phyloP scores from a whole-genome alignment of 1,140 invertebrate genomes.

The Lamellibrachia luymesi region DNA sequence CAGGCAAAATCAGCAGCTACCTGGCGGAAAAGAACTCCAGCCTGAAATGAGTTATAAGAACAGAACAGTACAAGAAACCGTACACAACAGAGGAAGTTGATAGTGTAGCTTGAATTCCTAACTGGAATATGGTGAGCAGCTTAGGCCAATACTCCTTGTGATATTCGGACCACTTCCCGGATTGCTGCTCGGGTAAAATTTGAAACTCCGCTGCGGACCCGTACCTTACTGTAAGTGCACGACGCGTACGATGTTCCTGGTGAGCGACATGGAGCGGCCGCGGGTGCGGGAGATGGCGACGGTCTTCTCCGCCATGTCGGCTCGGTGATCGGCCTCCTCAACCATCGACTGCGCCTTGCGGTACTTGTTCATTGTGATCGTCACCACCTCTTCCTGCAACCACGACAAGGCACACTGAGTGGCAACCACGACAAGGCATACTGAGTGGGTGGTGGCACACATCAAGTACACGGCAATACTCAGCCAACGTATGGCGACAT shows the following conservation, averaged over 20 bases:
- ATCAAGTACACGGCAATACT: not conserved
- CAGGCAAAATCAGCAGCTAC: too few species aligned
- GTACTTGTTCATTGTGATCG: slow-evolving; percentile 58
- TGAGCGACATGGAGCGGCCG: slow-evolving; percentile 51
- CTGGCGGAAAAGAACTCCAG: too few species aligned
- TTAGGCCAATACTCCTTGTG: not conserved
- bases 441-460: not conserved
- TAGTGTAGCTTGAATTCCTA: too few species aligned
- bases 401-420: not conserved
- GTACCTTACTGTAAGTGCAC: slow-evolving; percentile 10
- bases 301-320: slow-evolving; percentile 54
- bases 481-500: not conserved
- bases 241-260: slow-evolving; percentile 41
- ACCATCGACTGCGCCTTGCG: slow-evolving; percentile 53
- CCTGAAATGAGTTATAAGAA: too few species aligned
- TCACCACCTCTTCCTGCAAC: slow-evolving; percentile 55
- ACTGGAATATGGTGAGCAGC: too few species aligned
- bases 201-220: not conserved
- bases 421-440: not conserved
- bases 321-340: slow-evolving; percentile 54
- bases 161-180: not conserved
- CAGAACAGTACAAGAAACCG: too few species aligned
- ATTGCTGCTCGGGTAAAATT: not conserved
- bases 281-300: slow-evolving; percentile 44
- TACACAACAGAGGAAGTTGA: too few species aligned